Percentiles rank a stretch among this genome's conserved stretches.
phyloP scores from a whole-genome alignment of 1,140 invertebrate genomes.

The Psilanteris sp. region DNA sequence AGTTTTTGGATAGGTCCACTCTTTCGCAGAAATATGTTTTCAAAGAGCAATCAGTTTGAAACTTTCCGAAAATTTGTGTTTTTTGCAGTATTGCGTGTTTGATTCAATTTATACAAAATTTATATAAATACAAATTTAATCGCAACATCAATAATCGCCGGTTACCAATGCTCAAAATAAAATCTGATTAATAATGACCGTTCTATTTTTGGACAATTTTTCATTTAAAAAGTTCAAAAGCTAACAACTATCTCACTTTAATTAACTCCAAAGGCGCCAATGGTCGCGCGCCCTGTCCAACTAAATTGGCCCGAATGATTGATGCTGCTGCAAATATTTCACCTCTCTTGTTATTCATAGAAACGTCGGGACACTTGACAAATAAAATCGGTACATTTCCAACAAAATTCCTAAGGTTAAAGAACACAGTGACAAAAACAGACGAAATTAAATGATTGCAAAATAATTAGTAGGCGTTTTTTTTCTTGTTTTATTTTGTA shows the following conservation, averaged over 20 bases:
- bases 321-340: constrained; percentile 50
- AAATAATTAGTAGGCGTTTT: too few relatives aligned
- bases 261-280: constrained; percentile 50
- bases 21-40: constrained; percentile 11
- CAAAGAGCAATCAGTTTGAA: constrained; percentile 7
- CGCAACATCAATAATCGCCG: too few relatives aligned
- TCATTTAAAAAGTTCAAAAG: constrained; percentile 35
- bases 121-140: too few relatives aligned
- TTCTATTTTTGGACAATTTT: constrained; percentile 15
- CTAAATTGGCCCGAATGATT: constrained; percentile 54
- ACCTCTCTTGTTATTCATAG: constrained; percentile 47
- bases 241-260: constrained; percentile 48
- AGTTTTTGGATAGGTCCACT: constrained; percentile 7
- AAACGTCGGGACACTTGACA: constrained; percentile 38
- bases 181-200: neutral
- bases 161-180: neutral
- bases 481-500: too few relatives aligned
- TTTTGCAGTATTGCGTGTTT: neutral
- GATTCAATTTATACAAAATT: too few relatives aligned
- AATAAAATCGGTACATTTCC: constrained; percentile 27
- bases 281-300: constrained; percentile 37
- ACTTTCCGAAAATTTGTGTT: neutral
- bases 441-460: too few relatives aligned
- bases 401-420: too few relatives aligned
- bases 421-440: too few relatives aligned